Conservation (phyloP, 1,140 invertebrate genomes). For the Bombus consobrinus region DNA sequence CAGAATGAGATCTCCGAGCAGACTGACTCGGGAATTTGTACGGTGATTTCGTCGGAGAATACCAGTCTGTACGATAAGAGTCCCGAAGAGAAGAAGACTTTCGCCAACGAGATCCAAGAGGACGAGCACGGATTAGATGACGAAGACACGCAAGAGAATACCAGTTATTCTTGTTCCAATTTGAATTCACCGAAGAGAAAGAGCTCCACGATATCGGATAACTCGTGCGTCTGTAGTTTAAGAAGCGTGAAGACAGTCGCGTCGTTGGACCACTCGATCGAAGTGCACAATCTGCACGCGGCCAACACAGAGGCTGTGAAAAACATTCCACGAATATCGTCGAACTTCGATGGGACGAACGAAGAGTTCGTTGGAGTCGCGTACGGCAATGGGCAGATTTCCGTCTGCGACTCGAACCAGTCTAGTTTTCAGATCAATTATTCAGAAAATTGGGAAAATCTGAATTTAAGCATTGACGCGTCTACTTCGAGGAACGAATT, state of each 20-base stretch:
- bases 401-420: constrained; percentile 79
- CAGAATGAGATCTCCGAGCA: constrained; percentile 84
- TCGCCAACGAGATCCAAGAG: constrained; percentile 71
- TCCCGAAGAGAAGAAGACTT: constrained; percentile 80
- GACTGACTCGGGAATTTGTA: constrained; percentile 88
- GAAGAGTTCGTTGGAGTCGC: constrained; percentile 80
- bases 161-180: constrained; percentile 79
- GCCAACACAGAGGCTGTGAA: constrained; percentile 49
- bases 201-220: constrained; percentile 69
- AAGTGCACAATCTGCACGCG: constrained; percentile 49
- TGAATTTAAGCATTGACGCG: constrained; percentile 79
- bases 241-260: constrained; percentile 46
- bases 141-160: constrained; percentile 73
- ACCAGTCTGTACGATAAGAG: constrained; percentile 85
- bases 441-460: constrained; percentile 81
- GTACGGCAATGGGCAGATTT: constrained; percentile 78
- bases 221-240: constrained; percentile 74
- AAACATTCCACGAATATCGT: constrained; percentile 72
- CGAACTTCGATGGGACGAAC: constrained; percentile 76
- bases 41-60: constrained; percentile 85
- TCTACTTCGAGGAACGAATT: constrained; percentile 74
- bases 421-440: constrained; percentile 79
- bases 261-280: constrained; percentile 56
- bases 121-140: constrained; percentile 57
- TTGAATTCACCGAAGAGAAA: constrained; percentile 75